Conservation (phyloP, 2,888 invertebrate species). For the Nomada fabriciana region DNA sequence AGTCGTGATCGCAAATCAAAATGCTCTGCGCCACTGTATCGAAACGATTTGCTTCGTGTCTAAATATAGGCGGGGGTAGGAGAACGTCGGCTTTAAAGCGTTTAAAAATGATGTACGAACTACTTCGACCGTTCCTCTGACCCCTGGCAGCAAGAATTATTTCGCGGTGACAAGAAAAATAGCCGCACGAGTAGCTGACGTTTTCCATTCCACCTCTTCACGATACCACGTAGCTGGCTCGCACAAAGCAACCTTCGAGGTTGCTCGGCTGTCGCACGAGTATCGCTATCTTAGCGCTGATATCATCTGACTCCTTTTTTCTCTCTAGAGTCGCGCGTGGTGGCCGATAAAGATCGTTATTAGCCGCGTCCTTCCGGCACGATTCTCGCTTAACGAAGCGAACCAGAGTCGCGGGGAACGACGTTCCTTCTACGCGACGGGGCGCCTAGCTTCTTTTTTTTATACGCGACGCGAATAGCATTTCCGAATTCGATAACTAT, state of each 20-base stretch:
- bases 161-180: slow-evolving; percentile 25
- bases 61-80: no score
- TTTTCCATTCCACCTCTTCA: slow-evolving; percentile 40
- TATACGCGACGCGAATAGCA: no score
- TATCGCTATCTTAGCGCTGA: slow-evolving; percentile 36
- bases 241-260: slow-evolving; percentile 42
- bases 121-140: no score
- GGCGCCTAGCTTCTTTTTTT: no score
- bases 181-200: slow-evolving; percentile 14
- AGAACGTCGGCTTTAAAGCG: not conserved
- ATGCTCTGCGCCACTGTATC: not conserved
- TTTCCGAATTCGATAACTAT: no score
- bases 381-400: slow-evolving; percentile 44
- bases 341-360: slow-evolving; percentile 53
- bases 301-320: slow-evolving; percentile 46
- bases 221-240: slow-evolving; percentile 19
- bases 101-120: no score
- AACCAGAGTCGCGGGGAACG: slow-evolving; percentile 4
- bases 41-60: no score
- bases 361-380: slow-evolving; percentile 48
- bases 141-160: no score
- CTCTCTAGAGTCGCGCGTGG: not conserved
- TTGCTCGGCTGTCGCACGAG: slow-evolving; percentile 28
- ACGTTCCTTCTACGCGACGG: not conserved
- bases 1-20: slow-evolving; percentile 8